These are phyloP conservation scores for Apocrypta bakeri DNA, from an alignment of 1,140 invertebrate genomes.

Conservation along the genomic window DNA sequence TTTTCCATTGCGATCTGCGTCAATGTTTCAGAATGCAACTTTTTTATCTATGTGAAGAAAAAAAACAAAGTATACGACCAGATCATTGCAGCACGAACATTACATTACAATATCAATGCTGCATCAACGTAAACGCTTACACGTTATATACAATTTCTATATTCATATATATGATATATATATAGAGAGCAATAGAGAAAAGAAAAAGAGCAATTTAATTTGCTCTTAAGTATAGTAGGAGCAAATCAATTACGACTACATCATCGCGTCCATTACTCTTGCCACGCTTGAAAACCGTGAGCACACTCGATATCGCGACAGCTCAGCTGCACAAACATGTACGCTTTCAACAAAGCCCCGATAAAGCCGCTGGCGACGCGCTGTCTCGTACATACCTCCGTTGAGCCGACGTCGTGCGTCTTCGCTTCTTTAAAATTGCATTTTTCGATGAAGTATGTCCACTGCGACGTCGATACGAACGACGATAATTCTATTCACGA, in stretches of 20 bases:
- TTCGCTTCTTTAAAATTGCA: not conserved
- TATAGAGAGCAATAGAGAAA: too few relatives aligned
- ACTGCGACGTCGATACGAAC: not conserved
- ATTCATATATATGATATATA: too few relatives aligned
- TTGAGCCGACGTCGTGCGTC: too few relatives aligned
- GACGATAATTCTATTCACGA: not conserved
- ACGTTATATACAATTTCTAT: too few relatives aligned
- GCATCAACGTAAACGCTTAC: too few relatives aligned
- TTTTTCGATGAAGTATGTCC: not conserved
- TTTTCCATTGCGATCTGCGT: too few relatives aligned
- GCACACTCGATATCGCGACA: not conserved
- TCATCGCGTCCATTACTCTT: not conserved
- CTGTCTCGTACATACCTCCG: conserved; percentile 9
- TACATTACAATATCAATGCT: too few relatives aligned
- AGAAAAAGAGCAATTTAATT: not conserved
- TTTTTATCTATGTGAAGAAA: too few relatives aligned
- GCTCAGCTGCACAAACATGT: conserved; percentile 2
- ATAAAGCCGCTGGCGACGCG: conserved; percentile 40
- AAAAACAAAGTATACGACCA: too few relatives aligned
- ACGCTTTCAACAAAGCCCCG: conserved; percentile 18
- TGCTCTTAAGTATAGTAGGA: not conserved
- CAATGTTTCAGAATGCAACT: too few relatives aligned
- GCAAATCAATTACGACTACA: not conserved
- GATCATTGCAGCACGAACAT: too few relatives aligned
- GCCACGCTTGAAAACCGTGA: not conserved